Percentiles rank a stretch among this genome's conserved stretches.
phyloP scores from a whole-genome alignment of 2,888 invertebrate species.

The Pandemis corylana region DNA sequence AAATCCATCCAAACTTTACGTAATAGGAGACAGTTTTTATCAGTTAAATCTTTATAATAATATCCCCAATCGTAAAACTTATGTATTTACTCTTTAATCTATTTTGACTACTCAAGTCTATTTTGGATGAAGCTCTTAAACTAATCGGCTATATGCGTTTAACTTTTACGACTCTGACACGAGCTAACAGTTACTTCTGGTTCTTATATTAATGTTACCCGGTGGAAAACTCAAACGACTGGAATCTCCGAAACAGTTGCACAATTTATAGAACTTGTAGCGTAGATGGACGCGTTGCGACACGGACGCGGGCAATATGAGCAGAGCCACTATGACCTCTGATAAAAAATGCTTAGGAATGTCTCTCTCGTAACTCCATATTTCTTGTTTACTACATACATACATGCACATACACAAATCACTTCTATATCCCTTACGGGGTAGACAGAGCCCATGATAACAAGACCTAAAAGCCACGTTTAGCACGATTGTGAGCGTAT shows the following conservation, averaged over 20 bases:
- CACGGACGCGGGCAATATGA: slow-evolving; percentile 18
- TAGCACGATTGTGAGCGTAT: too few relatives aligned
- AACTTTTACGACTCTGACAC: slow-evolving; percentile 34
- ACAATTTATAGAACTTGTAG: slow-evolving; percentile 38
- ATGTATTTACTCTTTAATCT: slow-evolving; percentile 19
- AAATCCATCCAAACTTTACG: slow-evolving; percentile 18
- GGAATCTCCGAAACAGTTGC: slow-evolving; percentile 37
- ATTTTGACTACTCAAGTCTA: slow-evolving; percentile 28
- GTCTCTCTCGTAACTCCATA: background rate
- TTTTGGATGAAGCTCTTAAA: slow-evolving; percentile 35
- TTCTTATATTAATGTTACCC: slow-evolving; percentile 36
- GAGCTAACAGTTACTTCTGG: slow-evolving; percentile 39
- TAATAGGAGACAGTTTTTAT: slow-evolving; percentile 26
- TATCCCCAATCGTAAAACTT: slow-evolving; percentile 20
- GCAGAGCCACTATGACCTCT: slow-evolving; percentile 28
- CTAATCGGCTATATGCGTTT: slow-evolving; percentile 30
- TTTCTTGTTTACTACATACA: background rate
- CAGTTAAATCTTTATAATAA: slow-evolving; percentile 24
- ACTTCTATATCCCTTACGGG: too few relatives aligned
- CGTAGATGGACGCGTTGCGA: slow-evolving; percentile 35
- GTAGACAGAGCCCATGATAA: too few relatives aligned
- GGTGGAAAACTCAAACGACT: slow-evolving; percentile 38
- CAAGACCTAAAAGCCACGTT: too few relatives aligned
- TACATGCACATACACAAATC: too few relatives aligned
- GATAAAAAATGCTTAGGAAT: slow-evolving; percentile 27